Evolutionary conservation across 64 coral and sea anemone genomes (phyloP).

Genomic region (Porites lutea): DNA sequence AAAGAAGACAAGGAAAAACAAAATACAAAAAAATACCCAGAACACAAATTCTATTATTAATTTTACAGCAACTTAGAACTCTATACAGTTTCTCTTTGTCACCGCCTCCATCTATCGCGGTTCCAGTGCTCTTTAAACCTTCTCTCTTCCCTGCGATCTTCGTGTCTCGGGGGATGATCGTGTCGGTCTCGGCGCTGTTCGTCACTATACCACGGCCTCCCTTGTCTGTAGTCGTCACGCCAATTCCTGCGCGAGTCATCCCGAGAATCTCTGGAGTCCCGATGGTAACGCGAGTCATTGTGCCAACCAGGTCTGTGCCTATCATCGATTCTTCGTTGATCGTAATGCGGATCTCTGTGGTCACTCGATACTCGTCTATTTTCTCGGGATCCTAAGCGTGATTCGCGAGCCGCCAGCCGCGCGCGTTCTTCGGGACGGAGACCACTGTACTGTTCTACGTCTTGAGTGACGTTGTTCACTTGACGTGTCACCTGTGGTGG

Average conservation of each 20-base stretch:
- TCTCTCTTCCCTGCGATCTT: constrained; percentile 17
- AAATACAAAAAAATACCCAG: neutral
- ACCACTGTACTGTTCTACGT: constrained; percentile 3
- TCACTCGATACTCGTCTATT: neutral
- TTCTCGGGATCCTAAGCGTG: constrained; percentile 26
- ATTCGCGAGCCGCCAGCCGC: constrained; percentile 42
- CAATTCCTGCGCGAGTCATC: constrained; percentile 17
- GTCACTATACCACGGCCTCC: constrained; percentile 15
- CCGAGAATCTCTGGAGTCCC: neutral
- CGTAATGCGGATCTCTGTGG: constrained; percentile 1
- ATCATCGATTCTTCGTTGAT: neutral
- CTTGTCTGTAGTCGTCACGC: constrained; percentile 21
- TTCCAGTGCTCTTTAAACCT: constrained; percentile 28
- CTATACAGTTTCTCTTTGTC: neutral
- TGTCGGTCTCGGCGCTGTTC: constrained; percentile 18
- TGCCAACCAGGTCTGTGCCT: constrained; percentile 11
- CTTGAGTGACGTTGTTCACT: constrained; percentile 3
- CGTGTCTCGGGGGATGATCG: neutral
- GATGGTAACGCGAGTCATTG: neutral
- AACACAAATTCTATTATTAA: neutral
- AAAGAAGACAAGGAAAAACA: no score
- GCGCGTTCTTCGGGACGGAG: constrained; percentile 41
- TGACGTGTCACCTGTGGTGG: constrained; percentile 20
- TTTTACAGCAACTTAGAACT: neutral
- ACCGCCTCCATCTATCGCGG: constrained; percentile 37